Percentiles rank a stretch among this genome's conserved stretches.
Conservation (phyloP, 2,113 vertebrate species). For the Echinops telfairi region DNA sequence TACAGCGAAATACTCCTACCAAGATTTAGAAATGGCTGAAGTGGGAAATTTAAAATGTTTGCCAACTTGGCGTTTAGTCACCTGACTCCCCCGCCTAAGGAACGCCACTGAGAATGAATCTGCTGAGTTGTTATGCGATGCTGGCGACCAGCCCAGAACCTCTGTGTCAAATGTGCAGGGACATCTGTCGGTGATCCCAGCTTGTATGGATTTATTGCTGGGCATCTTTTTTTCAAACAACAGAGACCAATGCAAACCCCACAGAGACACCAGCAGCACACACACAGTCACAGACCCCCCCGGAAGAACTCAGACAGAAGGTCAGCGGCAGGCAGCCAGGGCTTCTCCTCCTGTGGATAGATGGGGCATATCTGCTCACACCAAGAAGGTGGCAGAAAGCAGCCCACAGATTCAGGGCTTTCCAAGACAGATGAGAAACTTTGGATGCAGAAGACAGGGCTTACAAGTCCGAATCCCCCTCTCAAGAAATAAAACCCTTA, state of each 20-base stretch:
- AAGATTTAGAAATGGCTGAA: conserved; percentile 1
- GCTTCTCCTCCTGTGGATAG: neutral
- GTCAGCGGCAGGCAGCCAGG: neutral
- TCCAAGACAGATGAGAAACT: neutral
- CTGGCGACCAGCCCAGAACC: neutral
- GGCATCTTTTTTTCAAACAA: neutral
- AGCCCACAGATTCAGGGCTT: neutral
- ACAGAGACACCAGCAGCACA: neutral
- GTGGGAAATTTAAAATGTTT: neutral
- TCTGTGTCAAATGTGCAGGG: neutral
- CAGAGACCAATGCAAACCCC: neutral
- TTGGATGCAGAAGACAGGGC: neutral
- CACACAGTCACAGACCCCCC: neutral
- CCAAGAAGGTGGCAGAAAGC: neutral
- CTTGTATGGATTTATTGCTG: neutral
- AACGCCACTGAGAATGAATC: neutral
- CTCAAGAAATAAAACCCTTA: neutral
- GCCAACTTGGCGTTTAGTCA: neutral
- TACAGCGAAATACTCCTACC: neutral
- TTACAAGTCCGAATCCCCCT: neutral
- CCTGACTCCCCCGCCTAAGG: neutral
- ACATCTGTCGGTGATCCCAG: neutral
- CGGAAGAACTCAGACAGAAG: neutral
- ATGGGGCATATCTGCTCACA: neutral
- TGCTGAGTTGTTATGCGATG: neutral